These are phyloP conservation scores for Penaeus monodon DNA, from an alignment of 2,888 invertebrate genomes.

Conservation along the genomic window DNA sequence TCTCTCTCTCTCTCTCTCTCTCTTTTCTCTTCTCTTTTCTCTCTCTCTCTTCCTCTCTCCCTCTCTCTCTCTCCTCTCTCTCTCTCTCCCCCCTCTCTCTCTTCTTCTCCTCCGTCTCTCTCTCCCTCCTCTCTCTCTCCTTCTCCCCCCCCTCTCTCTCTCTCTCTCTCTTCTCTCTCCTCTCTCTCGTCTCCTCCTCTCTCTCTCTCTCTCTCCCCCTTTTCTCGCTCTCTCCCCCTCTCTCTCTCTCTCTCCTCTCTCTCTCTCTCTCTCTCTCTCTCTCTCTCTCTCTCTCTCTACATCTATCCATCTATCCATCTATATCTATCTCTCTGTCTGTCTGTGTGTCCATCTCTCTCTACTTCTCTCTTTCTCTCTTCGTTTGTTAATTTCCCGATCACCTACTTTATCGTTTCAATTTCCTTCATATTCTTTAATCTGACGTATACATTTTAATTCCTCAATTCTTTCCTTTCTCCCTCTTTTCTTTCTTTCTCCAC, in stretches of 20 bases:
- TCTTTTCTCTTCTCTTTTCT: neutral
- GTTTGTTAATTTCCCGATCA: too few relatives aligned
- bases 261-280: constrained; percentile 15
- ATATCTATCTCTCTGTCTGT: too few relatives aligned
- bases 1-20: neutral
- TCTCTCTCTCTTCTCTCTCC: neutral
- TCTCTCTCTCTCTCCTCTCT: constrained; percentile 6
- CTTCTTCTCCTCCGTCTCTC: neutral
- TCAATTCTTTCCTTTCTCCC: too few relatives aligned
- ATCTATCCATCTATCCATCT: too few relatives aligned
- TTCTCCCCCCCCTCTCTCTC: constrained; percentile 3
- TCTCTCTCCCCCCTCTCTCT: neutral
- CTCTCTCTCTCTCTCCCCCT: neutral
- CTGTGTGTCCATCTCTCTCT: too few relatives aligned
- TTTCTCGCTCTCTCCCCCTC: neutral
- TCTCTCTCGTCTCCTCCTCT: too few relatives aligned
- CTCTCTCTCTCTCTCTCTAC: constrained; percentile 22
- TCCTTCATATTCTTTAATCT: too few relatives aligned
- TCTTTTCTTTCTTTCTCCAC: neutral
- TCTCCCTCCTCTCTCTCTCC: neutral
- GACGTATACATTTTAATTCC: too few relatives aligned
- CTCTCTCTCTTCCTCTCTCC: neutral
- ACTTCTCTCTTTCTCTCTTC: too few relatives aligned
- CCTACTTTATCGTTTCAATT: too few relatives aligned
- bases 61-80: neutral